Evolutionary conservation across 2,113 vertebrate species (phyloP), one percentile per base, ranked within the genome.

Genomic region (Python bivittatus): DNA sequence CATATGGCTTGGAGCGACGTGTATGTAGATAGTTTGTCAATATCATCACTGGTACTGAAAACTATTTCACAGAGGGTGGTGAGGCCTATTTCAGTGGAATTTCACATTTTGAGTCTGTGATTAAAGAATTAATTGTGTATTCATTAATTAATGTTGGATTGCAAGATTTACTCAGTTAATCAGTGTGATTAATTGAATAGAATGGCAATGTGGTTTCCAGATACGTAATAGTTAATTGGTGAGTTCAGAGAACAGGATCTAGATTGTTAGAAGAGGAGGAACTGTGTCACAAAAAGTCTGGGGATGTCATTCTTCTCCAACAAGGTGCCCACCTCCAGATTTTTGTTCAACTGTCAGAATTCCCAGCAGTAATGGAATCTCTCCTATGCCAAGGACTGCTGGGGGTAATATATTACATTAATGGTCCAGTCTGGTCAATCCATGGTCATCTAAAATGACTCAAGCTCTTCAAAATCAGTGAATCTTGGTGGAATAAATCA

Each of bases 91-190:
- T 88, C 68, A 58, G 9, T 22, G 53, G 42, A 60, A 92, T 11
- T 83, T 92, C 52, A 23, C 38, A 58, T 92, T 92, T 92, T 79
- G 83, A 83, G 83, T 48, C 84, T 38, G 29, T 58, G 86, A 88
- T 58, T 88, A 87, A 91, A 33, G 33, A 88, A 88, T 58, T 58
- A 48, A 92, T 83, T 27, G 15, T 33, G 44, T 29, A 44, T 29
- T 13, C 61, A 91, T 83, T 44, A 83, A 88, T 57, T 7, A 68
- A 79, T 72, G 7, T 79, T 53, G 53, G 38, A 79, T 48, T 57
- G 53, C 64, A 88, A 58, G 61, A 64, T 83, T 22, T 57, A 79
- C 54, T 72, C 52, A 57, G 72, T 79, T 44, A 57, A 88, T 33
- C 61, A 38, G 38, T n/a, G 86, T 13, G 52, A 88, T 54, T 92